These are phyloP conservation scores for Adelognathus sp. DNA, from an alignment of 2,888 invertebrate genomes.

Conservation along the genomic window DNA sequence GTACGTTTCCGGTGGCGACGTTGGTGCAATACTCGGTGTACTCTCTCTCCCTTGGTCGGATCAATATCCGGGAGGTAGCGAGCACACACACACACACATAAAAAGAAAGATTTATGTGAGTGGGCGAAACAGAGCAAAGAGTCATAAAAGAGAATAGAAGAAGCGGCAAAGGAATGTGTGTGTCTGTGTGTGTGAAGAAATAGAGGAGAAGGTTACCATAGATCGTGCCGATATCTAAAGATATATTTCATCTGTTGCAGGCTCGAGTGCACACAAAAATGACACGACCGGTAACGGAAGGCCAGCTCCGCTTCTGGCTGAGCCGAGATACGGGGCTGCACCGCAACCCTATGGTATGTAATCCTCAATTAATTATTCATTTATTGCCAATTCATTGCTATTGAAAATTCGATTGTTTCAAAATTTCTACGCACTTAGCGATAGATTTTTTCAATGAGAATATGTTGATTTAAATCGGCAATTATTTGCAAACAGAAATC, in stretches of 20 bases:
- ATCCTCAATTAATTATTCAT: conserved; percentile 3
- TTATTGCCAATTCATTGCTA: background rate
- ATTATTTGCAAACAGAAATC: too few relatives aligned
- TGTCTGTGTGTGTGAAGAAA: conserved; percentile 28
- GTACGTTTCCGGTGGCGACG: conserved; percentile 52
- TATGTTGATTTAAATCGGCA: too few relatives aligned
- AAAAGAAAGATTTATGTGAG: conserved; percentile 19
- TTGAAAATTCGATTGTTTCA: background rate
- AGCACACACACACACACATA: conserved; percentile 14
- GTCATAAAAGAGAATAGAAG: background rate
- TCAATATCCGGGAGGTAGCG: conserved; percentile 58
- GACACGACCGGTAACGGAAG: conserved; percentile 82
- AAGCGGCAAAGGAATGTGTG: conserved; percentile 19
- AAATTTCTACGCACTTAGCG: too few relatives aligned
- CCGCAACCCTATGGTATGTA: conserved; percentile 95
- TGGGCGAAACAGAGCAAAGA: background rate
- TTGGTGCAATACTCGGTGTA: conserved; percentile 11
- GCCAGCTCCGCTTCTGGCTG: conserved; percentile 93
- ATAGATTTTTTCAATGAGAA: too few relatives aligned
- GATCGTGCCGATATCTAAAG: conserved; percentile 59
- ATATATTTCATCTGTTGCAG: conserved; percentile 73
- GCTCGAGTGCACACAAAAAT: conserved; percentile 78
- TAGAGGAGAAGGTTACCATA: conserved; percentile 36
- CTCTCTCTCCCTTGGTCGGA: conserved; percentile 43
- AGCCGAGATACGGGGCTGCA: conserved; percentile 93